These are phyloP conservation scores for Rhodeus uyekii DNA, from an alignment of 2,797 vertebrate species.

Conservation along the genomic window DNA sequence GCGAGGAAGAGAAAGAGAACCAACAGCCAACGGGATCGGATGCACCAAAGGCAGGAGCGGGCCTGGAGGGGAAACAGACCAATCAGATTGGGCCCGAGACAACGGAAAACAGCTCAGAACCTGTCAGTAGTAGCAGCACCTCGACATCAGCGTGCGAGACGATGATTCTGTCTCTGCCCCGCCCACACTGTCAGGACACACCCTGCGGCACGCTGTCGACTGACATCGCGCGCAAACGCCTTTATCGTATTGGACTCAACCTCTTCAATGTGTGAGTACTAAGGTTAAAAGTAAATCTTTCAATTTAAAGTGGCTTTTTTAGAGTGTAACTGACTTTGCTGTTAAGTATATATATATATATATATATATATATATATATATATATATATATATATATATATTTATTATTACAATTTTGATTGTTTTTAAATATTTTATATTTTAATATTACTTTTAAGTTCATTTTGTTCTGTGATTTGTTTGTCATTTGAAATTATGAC, in stretches of 20 bases:
- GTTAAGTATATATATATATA: too few species aligned
- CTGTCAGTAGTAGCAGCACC: constrained; percentile 86
- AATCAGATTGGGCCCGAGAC: constrained; percentile 58
- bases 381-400: too few species aligned
- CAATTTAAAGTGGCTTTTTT: not conserved
- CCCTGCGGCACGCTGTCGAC: constrained; percentile 94
- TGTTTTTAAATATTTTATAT: too few species aligned
- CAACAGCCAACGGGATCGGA: constrained; percentile 25
- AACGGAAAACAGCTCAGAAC: constrained; percentile 79
- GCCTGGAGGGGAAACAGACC: constrained; percentile 68
- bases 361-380: too few species aligned
- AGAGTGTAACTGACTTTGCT: not conserved
- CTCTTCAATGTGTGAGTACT: constrained; percentile 97
- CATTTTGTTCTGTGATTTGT: too few species aligned
- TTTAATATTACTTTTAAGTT: too few species aligned
- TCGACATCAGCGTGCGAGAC: constrained; percentile 90
- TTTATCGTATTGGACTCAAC: constrained; percentile 98
- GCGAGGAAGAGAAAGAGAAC: constrained; percentile 71
- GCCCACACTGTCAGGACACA: constrained; percentile 95
- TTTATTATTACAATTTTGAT: too few species aligned
- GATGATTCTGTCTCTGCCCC: constrained; percentile 93
- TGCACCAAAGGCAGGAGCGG: constrained; percentile 43
- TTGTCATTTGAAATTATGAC: too few species aligned
- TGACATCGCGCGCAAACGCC: constrained; percentile 95
- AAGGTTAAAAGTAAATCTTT: not conserved